Base-by-base conservation (phyloP, 2,888 invertebrate genomes). In the Amiota minor region DNA sequence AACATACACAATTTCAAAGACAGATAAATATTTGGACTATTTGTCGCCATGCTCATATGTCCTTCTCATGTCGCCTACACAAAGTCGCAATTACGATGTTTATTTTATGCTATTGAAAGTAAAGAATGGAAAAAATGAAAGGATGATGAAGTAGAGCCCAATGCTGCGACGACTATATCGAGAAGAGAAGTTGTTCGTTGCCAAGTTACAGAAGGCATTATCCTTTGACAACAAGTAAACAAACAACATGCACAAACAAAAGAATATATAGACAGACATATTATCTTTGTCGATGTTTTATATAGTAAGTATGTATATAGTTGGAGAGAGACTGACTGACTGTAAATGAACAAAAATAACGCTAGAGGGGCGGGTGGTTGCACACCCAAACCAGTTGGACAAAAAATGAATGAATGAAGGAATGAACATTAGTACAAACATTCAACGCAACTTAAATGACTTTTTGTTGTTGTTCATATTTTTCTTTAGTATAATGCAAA, bases 81-180 rank as follows among this genome's bases (percentile, higher is more conserved):
- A 86, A 83, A 77, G 82, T 83, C 76, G 83, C 83, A 86, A 83
- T 83, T 83, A 83, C 82, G 85, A 78, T 83, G 86, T 86, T 83
- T 85, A 83, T 83, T 85, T 81, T 81, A 83, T 81, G 75, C 18
- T 47, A 68, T 68, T 68, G 67, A 49, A 45, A 14, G 45, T 46
- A 46, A n/a, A 65, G 47, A 16, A 47, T 18, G 47, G n/a, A 46
- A 12, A 59, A 59, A 14, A 53, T 9, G 10, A 59, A 16, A 20
- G 20, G 62, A 35, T 62, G 62, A 14, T 35, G 61, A 11, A 61
- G 10, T 23, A 61, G 11, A 46, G 64, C 65, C 20, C 53, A 50
- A 68, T 16, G 12, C 23, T 49, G 20, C 12, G 50, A 46, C 16
- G 16, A n/a, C 16, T 65, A 23, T 20, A 16, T 11, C 49, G 65